A percentile compares a stretch with the other conserved stretches of the same genome.
Conservation (phyloP, 2,888 invertebrate species). For the Erebia epiphron region DNA sequence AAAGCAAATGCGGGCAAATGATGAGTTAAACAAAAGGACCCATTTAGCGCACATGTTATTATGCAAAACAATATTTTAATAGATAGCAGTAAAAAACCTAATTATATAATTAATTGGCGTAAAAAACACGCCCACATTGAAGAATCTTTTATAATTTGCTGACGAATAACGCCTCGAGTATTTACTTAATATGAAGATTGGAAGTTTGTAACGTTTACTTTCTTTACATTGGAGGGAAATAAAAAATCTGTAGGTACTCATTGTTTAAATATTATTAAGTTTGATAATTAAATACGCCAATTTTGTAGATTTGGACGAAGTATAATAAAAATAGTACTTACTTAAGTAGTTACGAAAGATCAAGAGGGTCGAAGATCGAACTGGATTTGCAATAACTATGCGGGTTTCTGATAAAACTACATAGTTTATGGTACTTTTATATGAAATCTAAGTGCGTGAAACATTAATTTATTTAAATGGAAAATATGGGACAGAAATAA, state of each 20-base stretch:
- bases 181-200: not conserved
- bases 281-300: not conserved
- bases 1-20: not conserved
- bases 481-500: constrained; percentile 71
- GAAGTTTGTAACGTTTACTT: not conserved
- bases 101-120: not conserved
- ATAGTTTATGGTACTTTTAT: not conserved
- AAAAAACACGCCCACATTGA: not conserved
- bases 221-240: not conserved
- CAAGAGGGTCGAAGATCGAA: no score
- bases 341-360: no score
- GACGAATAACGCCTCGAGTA: not conserved
- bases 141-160: not conserved
- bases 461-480: constrained; percentile 37
- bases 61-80: not conserved
- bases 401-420: not conserved
- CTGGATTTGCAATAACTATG: no score
- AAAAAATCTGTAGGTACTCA: not conserved
- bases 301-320: not conserved
- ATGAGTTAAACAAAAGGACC: not conserved
- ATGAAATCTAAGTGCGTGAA: constrained; percentile 6
- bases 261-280: not conserved
- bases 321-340: no score
- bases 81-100: no score
- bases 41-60: not conserved